Conservation (phyloP, 2,113 vertebrate species). For the Chroicocephalus ridibundus region DNA sequence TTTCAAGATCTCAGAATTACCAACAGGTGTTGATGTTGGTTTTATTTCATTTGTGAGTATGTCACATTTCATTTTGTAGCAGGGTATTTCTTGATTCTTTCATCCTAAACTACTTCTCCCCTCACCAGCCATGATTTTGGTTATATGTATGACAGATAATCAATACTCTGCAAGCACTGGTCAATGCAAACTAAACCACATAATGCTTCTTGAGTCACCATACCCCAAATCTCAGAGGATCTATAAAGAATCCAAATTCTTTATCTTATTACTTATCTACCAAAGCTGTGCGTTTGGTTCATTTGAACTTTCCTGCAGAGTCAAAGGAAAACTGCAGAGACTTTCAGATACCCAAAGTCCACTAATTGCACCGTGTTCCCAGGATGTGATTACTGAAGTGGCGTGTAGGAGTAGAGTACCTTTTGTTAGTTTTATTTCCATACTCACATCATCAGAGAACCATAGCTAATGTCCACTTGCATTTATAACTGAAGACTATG, state of each 20-base stretch:
- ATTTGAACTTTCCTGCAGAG: background rate
- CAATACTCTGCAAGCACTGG: background rate
- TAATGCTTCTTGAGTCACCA: background rate
- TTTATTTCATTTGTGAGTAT: background rate
- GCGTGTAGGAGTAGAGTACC: background rate
- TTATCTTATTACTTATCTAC: background rate
- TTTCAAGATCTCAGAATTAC: background rate
- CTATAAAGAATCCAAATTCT: background rate
- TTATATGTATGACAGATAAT: background rate
- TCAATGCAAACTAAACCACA: background rate
- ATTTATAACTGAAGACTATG: background rate
- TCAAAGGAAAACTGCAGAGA: background rate
- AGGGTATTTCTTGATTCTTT: background rate
- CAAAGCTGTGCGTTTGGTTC: background rate
- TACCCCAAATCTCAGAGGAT: background rate
- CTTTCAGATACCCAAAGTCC: background rate
- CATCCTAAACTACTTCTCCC: background rate
- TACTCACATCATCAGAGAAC: background rate
- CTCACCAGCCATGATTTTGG: background rate
- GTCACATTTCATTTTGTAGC: background rate
- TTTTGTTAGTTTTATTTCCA: background rate
- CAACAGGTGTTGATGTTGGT: background rate
- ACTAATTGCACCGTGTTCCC: background rate
- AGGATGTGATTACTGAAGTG: background rate
- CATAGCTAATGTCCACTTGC: background rate